Base-by-base conservation (phyloP, 2,113 vertebrate species). In the Dicerorhinus sumatrensis region DNA sequence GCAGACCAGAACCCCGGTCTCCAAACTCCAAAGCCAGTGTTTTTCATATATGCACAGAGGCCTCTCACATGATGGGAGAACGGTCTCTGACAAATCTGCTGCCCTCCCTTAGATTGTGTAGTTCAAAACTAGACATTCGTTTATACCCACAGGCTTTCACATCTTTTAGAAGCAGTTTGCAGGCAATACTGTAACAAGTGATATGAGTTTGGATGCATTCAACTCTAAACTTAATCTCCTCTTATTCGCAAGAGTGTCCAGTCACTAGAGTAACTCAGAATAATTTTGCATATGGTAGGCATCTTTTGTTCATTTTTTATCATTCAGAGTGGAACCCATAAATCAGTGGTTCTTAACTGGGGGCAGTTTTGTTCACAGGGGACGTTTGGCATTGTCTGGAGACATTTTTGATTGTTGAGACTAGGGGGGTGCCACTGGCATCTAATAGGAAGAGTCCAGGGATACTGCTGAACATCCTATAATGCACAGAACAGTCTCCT, bases 271-370 rank as follows among this genome's bases (percentile, higher is more conserved):
- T 90, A 77, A 88, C n/a, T 65, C 8, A 4, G 42, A 89, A 89
- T 89, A 94, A 80, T 89, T 96, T 76, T 92, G 36, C 23, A 36
- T 81, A 5, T 73, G 36, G 10, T 77, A 94, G 46, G 6, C 12
- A 36, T 90, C 16, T 87, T 93, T 88, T 88, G 46, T 91, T 88
- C 27, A 36, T 69, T 60, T 88, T 62, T 46, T 21, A 80, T 89
- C 42, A 14, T 91, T 25, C 85, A 48, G 25, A 84, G 25, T 56
- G 39, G 42, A 75, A 62, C 13, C 14, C 94, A 39, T 82, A 76
- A 92, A 91, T 97, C 39, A 27, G 1, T 92, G 65, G 89, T 62
- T 92, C 83, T 86, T 82, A 77, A 9, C 31, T 63, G 14, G 73
- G 39, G 27, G 20, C 11, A 60, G 0, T 96, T 90, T 94, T 73